A percentile compares a stretch with the other conserved stretches of the same genome.
Conservation (phyloP, 2,113 vertebrate genomes). For the Rhinoderma darwinii region DNA sequence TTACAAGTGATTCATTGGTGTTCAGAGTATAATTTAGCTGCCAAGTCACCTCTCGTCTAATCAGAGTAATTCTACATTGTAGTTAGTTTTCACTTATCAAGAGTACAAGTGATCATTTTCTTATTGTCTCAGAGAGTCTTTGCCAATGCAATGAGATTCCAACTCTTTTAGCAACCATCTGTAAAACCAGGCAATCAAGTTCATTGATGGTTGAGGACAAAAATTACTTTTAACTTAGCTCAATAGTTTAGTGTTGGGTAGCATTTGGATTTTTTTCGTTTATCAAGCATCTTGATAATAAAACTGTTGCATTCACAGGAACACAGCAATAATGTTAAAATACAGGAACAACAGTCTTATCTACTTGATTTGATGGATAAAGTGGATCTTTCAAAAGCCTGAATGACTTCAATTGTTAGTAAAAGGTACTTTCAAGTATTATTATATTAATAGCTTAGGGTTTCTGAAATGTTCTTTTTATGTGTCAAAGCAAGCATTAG, state of each 20-base stretch:
- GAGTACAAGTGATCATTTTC: neutral
- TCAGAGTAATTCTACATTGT: neutral
- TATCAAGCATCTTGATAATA: neutral
- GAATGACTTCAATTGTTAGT: conserved; percentile 1
- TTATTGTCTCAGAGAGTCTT: neutral
- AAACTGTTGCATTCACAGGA: neutral
- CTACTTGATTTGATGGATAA: neutral
- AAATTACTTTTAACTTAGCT: neutral
- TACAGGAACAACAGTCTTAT: neutral
- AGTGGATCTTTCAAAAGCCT: neutral
- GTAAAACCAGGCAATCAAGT: neutral
- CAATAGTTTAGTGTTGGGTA: neutral
- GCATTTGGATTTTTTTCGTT: neutral
- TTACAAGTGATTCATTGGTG: neutral
- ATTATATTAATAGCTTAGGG: neutral
- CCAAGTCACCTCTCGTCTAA: conserved; percentile 6
- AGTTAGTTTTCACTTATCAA: neutral
- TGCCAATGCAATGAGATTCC: conserved; percentile 2
- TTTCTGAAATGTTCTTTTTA: neutral
- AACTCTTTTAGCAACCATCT: conserved; percentile 1
- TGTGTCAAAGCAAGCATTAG: neutral
- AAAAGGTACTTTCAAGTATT: conserved; percentile 1
- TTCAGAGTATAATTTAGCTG: conserved; percentile 1
- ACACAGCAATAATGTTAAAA: neutral
- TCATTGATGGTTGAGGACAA: neutral